phyloP scores from a whole-genome alignment of 2,113 vertebrate species.

The Osmerus eperlanus region DNA sequence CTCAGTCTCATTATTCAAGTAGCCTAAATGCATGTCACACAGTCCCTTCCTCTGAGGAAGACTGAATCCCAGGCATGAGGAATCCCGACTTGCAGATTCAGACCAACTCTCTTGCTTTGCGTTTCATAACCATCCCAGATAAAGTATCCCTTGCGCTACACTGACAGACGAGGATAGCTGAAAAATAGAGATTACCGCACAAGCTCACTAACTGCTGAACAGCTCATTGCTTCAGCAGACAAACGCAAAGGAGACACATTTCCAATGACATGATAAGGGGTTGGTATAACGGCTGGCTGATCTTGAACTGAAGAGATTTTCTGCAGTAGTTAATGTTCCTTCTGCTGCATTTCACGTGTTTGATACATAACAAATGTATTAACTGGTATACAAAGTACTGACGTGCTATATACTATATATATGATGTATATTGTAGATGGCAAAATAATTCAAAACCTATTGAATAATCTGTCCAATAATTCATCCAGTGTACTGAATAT shows the following conservation, averaged over 20 bases:
- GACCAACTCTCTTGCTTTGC: not conserved
- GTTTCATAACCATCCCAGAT: conserved; percentile 1
- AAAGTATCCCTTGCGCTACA: not conserved
- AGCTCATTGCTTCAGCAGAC: not conserved
- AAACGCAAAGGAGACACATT: conserved; percentile 4
- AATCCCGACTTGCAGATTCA: not conserved
- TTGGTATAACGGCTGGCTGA: not conserved
- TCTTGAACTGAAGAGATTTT: not conserved
- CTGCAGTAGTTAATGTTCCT: too few relatives aligned
- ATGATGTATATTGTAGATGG: too few relatives aligned
- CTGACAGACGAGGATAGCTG: conserved; percentile 5
- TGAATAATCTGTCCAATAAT: too few relatives aligned
- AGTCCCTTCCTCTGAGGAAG: too few relatives aligned
- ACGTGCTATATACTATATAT: too few relatives aligned
- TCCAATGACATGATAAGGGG: not conserved
- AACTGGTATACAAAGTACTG: too few relatives aligned
- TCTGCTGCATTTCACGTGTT: too few relatives aligned
- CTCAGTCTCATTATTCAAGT: not conserved
- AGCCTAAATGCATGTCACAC: too few relatives aligned
- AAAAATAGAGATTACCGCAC: conserved; percentile 9
- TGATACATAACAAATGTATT: too few relatives aligned
- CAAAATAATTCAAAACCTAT: too few relatives aligned
- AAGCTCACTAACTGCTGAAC: not conserved
- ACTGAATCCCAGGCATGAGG: not conserved
- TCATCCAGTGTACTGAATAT: too few relatives aligned